Evolutionary conservation across 2,888 invertebrate species (phyloP).

Genomic region (Dermolepida albohirtum): DNA sequence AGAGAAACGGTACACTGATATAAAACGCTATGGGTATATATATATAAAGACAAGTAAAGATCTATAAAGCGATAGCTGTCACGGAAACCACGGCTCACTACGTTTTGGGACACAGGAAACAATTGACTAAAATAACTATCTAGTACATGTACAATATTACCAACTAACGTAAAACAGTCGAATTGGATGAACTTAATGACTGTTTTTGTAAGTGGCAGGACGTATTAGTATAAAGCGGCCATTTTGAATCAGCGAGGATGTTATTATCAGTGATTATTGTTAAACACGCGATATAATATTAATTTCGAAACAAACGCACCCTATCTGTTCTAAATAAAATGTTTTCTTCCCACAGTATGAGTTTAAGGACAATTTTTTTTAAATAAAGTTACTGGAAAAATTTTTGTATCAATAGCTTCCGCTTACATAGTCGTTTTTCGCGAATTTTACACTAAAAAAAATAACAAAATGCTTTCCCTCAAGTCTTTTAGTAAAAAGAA

Average conservation of each 20-base stretch:
- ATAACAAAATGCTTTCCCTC: too few relatives aligned
- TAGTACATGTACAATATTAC: slow-evolving; percentile 10
- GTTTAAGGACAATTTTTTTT: too few relatives aligned
- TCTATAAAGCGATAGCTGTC: slow-evolving; percentile 46
- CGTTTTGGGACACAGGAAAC: slow-evolving; percentile 45
- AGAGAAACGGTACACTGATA: not conserved
- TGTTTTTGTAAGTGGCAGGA: slow-evolving; percentile 46
- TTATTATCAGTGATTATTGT: slow-evolving; percentile 50
- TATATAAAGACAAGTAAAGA: slow-evolving; percentile 44
- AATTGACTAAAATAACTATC: slow-evolving; percentile 46
- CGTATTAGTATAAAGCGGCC: slow-evolving; percentile 40
- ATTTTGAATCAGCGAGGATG: slow-evolving; percentile 51
- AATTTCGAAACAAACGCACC: slow-evolving; percentile 22
- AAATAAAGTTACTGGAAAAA: too few relatives aligned
- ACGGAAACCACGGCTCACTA: slow-evolving; percentile 45
- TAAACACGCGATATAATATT: slow-evolving; percentile 48
- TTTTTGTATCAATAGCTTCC: too few relatives aligned
- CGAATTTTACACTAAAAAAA: too few relatives aligned
- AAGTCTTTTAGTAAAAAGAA: too few relatives aligned
- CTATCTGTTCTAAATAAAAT: too few relatives aligned
- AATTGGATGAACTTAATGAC: slow-evolving; percentile 45
- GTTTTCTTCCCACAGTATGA: too few relatives aligned
- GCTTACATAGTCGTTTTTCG: too few relatives aligned
- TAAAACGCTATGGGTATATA: slow-evolving; percentile 17
- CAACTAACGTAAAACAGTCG: slow-evolving; percentile 44